These are phyloP conservation scores for Neogobius melanostomus DNA, from an alignment of 2,113 vertebrate genomes.

Conservation along the genomic window DNA sequence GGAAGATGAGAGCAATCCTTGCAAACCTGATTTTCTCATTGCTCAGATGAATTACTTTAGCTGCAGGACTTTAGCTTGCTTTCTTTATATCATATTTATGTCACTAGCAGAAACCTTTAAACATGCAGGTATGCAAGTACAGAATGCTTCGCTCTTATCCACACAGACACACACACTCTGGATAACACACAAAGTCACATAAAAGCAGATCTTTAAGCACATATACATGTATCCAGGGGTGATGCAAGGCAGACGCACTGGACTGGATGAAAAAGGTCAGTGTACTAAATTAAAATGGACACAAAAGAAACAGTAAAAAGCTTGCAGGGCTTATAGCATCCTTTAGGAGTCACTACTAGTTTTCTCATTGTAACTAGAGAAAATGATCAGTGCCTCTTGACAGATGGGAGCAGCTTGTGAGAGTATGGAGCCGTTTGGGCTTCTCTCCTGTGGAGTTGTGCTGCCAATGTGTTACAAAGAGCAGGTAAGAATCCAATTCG, in stretches of 20 bases:
- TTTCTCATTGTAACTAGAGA: conserved; percentile 43
- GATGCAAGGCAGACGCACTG: background rate
- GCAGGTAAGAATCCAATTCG: conserved; percentile 66
- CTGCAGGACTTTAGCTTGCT: conserved; percentile 66
- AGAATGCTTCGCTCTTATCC: conserved; percentile 4
- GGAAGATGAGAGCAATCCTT: conserved; percentile 48
- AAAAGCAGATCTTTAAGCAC: conserved; percentile 33
- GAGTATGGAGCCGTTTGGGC: conserved; percentile 62
- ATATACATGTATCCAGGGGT: conserved; percentile 11
- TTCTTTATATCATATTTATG: conserved; percentile 51
- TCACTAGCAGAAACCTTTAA: conserved; percentile 58
- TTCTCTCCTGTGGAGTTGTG: conserved; percentile 59
- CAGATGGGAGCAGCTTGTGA: conserved; percentile 76
- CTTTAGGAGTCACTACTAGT: conserved; percentile 24
- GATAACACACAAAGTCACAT: conserved; percentile 27
- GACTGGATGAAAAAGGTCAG: conserved; percentile 10
- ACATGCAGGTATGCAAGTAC: conserved; percentile 54
- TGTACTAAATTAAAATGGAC: conserved; percentile 24
- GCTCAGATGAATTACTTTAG: conserved; percentile 71
- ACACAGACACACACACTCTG: conserved; percentile 4
- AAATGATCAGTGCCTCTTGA: conserved; percentile 60
- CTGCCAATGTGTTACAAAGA: conserved; percentile 41
- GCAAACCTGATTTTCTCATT: conserved; percentile 57
- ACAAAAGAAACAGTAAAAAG: conserved; percentile 14
- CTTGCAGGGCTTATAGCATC: conserved; percentile 21